phyloP scores from a whole-genome alignment of 2,113 vertebrate genomes.

The Elgaria multicarinata region DNA sequence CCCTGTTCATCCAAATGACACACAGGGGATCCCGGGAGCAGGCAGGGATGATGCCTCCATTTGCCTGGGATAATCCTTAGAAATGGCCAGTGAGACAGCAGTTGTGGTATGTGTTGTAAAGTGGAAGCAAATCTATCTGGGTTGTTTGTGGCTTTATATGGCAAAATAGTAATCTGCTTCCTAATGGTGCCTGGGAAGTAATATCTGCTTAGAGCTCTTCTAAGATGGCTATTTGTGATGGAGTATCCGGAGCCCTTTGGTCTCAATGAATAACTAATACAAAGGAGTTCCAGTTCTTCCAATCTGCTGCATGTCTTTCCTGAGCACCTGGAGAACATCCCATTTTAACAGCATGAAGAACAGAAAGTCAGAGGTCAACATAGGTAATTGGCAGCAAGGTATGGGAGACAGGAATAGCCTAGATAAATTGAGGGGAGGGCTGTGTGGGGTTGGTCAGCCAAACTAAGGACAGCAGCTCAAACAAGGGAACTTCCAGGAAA shows the following conservation, averaged over 20 bases:
- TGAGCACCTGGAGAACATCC: neutral
- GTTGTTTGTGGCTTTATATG: neutral
- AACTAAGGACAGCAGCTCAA: neutral
- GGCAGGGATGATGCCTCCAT: too few species aligned
- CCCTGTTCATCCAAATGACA: too few species aligned
- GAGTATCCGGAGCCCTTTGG: neutral
- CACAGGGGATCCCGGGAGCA: too few species aligned
- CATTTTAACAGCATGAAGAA: neutral
- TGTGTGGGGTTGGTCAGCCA: neutral
- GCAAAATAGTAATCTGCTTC: neutral
- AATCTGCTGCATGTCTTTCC: neutral
- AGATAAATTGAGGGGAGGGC: neutral
- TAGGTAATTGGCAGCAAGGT: neutral
- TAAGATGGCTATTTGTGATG: neutral
- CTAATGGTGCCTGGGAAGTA: neutral
- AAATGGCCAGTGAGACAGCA: neutral
- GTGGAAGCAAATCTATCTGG: neutral
- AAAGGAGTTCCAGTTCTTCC: neutral
- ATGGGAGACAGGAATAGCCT: neutral
- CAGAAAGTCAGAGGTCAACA: neutral
- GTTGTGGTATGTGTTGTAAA: neutral
- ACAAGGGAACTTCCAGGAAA: neutral
- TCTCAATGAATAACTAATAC: neutral
- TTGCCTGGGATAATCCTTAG: too few species aligned
- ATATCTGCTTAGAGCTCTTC: neutral